Conservation (phyloP, 2,797 vertebrate species). For the Poecilia velifera region DNA sequence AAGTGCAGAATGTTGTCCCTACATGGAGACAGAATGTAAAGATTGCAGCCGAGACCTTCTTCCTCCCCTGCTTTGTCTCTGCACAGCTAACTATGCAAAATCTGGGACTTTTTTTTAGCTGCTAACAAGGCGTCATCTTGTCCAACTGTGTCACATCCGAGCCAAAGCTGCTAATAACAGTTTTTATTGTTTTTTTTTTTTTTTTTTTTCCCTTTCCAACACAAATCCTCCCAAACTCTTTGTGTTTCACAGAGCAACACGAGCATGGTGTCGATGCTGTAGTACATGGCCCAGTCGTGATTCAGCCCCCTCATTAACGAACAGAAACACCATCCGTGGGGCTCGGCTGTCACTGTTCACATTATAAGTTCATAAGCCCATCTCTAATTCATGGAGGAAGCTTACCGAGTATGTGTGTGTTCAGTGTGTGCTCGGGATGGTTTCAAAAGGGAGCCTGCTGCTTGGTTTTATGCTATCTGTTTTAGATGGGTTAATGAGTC, state of each 20-base stretch:
- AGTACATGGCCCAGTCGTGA: constrained; percentile 58
- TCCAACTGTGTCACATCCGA: constrained; percentile 36
- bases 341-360: constrained; percentile 67
- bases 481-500: constrained; percentile 68
- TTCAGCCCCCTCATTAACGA: constrained; percentile 68
- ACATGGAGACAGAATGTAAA: not conserved
- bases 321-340: constrained; percentile 59
- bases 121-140: constrained; percentile 47
- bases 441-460: constrained; percentile 51
- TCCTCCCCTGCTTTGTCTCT: constrained; percentile 3
- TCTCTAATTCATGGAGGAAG: constrained; percentile 71
- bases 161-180: constrained; percentile 39
- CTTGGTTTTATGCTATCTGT: constrained; percentile 37
- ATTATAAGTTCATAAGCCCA: constrained; percentile 72
- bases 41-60: not conserved
- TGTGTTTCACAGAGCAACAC: constrained; percentile 21
- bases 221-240: constrained; percentile 45
- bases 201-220: constrained; percentile 9
- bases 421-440: constrained; percentile 49
- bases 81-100: constrained; percentile 28
- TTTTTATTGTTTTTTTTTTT: constrained; percentile 12
- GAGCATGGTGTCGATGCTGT: constrained; percentile 50
- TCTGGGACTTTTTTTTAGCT: constrained; percentile 19
- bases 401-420: constrained; percentile 31
- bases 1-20: not conserved